These are phyloP conservation scores for Anastrepha ludens DNA, from an alignment of 1,140 invertebrate genomes.

Conservation along the genomic window DNA sequence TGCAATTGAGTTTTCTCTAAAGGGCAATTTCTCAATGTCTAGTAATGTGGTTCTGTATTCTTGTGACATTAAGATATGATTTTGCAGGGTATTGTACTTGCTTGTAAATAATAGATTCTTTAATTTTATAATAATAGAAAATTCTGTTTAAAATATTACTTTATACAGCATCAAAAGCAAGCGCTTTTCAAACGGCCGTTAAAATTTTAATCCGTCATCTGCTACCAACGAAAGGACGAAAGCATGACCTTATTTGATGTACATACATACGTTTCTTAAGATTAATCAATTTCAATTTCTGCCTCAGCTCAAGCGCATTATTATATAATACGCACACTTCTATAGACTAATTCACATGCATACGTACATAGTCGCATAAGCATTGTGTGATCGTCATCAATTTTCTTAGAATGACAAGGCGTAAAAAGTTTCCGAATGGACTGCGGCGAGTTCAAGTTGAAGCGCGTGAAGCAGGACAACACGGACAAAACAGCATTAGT, in stretches of 20 bases:
- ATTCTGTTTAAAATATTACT: too few relatives aligned
- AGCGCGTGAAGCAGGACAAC: slow-evolving; percentile 31
- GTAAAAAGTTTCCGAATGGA: slow-evolving; percentile 43
- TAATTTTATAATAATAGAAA: too few relatives aligned
- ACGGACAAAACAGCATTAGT: background rate
- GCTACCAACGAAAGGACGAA: background rate
- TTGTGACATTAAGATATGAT: too few relatives aligned
- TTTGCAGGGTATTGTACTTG: too few relatives aligned
- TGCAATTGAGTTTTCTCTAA: too few relatives aligned
- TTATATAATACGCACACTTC: background rate
- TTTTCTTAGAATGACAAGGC: slow-evolving; percentile 51
- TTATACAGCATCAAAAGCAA: too few relatives aligned
- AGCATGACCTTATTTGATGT: background rate
- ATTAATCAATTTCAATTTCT: background rate
- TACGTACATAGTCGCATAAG: slow-evolving; percentile 1
- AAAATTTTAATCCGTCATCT: background rate
- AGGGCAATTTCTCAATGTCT: too few relatives aligned
- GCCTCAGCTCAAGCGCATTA: background rate
- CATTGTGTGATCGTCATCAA: slow-evolving; percentile 48
- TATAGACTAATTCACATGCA: background rate
- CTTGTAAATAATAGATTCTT: too few relatives aligned
- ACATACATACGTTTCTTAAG: background rate
- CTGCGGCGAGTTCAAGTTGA: slow-evolving; percentile 12
- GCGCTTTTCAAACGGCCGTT: background rate
- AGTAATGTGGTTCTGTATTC: too few relatives aligned